Conservation (phyloP, 1,140 invertebrate genomes). For the Ooceraea biroi region DNA sequence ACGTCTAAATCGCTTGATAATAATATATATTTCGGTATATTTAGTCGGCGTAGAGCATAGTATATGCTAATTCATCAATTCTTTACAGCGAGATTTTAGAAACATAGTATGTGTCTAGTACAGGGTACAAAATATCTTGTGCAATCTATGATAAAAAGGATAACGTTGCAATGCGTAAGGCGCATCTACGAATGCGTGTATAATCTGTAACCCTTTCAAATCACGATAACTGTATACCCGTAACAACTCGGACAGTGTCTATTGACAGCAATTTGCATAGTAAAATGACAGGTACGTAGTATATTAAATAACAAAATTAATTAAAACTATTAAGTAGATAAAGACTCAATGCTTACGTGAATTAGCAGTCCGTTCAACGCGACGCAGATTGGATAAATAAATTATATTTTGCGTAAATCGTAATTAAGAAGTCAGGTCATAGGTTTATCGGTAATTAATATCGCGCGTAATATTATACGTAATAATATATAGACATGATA, state of each 20-base stretch:
- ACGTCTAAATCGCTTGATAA: constrained; percentile 52
- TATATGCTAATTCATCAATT: constrained; percentile 45
- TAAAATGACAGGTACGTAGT: not conserved
- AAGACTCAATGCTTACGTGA: not conserved
- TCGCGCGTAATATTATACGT: not conserved
- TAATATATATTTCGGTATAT: constrained; percentile 45
- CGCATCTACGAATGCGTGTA: constrained; percentile 42
- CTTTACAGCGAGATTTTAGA: constrained; percentile 68
- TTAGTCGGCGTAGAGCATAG: constrained; percentile 13
- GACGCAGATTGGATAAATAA: not conserved
- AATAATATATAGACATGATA: not conserved
- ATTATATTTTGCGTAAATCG: not conserved
- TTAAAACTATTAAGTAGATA: not conserved
- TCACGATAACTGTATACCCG: constrained; percentile 66
- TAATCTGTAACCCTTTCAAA: constrained; percentile 60
- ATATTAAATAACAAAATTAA: not conserved
- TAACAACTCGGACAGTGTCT: constrained; percentile 60
- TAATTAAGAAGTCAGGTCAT: not conserved
- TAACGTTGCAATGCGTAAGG: constrained; percentile 46
- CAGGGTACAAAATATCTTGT: constrained; percentile 76
- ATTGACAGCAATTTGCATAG: constrained; percentile 50
- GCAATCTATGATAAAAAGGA: constrained; percentile 69
- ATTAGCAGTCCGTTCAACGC: not conserved
- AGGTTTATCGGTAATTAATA: constrained; percentile 2
- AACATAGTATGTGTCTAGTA: constrained; percentile 68